Conservation (phyloP, 2,113 vertebrate genomes). For the Saguinus imperator region DNA sequence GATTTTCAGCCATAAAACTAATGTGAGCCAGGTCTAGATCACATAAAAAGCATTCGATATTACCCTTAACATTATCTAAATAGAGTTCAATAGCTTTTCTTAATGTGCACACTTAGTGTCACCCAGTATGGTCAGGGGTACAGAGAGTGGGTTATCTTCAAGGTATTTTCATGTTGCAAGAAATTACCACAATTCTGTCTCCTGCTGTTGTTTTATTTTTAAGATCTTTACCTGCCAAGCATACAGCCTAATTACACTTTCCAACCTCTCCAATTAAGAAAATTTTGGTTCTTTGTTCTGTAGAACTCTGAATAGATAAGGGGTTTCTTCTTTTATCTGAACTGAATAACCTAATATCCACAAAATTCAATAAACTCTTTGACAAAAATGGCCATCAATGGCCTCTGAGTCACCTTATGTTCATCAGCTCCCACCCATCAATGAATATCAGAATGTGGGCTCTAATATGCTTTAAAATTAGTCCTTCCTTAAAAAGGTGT, state of each 20-base stretch:
- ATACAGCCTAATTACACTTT: not conserved
- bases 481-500: not conserved
- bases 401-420: not conserved
- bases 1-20: conserved; percentile 22
- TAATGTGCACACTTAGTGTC: not conserved
- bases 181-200: not conserved
- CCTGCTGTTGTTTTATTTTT: not conserved
- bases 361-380: not conserved
- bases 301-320: not conserved
- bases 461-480: not conserved
- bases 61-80: not conserved
- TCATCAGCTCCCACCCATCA: not conserved
- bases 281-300: not conserved
- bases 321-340: not conserved
- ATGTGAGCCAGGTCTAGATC: not conserved
- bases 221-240: not conserved
- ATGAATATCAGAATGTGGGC: not conserved
- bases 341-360: not conserved
- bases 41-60: not conserved
- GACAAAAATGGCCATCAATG: not conserved
- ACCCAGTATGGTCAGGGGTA: not conserved
- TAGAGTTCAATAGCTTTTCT: not conserved
- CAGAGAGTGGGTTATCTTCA: not conserved
- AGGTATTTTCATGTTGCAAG: not conserved
- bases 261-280: not conserved